These are phyloP conservation scores for Labeo calbasu DNA, from an alignment of 2,797 vertebrate genomes.

Conservation along the genomic window DNA sequence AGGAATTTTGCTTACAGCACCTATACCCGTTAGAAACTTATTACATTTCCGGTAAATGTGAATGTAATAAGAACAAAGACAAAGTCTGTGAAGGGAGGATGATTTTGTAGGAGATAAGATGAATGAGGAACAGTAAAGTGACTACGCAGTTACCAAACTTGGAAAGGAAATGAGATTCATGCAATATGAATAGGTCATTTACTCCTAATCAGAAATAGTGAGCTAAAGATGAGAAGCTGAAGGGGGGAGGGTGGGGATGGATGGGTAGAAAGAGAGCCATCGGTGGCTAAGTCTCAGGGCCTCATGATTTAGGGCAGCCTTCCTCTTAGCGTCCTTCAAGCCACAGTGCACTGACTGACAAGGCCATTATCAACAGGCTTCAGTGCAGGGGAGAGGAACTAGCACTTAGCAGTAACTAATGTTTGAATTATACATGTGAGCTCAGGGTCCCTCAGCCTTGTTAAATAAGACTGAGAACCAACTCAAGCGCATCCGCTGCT, in stretches of 20 bases:
- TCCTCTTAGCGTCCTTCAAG: constrained; percentile 53
- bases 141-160: constrained; percentile 25
- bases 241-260: background rate
- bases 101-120: constrained; percentile 14
- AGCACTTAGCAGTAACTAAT: constrained; percentile 38
- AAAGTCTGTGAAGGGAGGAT: constrained; percentile 1
- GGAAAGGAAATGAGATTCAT: constrained; percentile 46
- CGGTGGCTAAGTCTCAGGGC: constrained; percentile 6
- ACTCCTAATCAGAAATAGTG: constrained; percentile 56
- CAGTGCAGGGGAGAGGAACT: constrained; percentile 19
- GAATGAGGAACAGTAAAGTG: constrained; percentile 14
- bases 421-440: constrained; percentile 50
- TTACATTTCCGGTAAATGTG: constrained; percentile 26
- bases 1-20: background rate
- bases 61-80: constrained; percentile 4
- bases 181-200: constrained; percentile 44
- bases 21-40: constrained; percentile 25
- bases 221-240: constrained; percentile 17
- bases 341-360: constrained; percentile 54
- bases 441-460: constrained; percentile 15
- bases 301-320: constrained; percentile 51
- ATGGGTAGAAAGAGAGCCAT: background rate
- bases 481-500: background rate
- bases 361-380: constrained; percentile 54
- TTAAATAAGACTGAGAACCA: constrained; percentile 38